Base-by-base conservation (phyloP, 1,140 invertebrate species). In the Aporrectodea caliginosa region DNA sequence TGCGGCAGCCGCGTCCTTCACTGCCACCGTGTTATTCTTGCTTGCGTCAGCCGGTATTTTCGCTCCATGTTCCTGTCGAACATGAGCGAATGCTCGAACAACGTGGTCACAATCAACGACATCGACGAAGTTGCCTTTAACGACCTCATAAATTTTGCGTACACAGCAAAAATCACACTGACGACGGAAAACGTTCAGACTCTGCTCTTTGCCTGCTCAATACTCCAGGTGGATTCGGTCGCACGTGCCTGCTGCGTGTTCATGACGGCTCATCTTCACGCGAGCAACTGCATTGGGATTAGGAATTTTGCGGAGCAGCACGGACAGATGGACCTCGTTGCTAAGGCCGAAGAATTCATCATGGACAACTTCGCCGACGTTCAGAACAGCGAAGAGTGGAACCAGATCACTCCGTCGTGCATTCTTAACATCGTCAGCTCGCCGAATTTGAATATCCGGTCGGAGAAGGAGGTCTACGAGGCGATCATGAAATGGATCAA, bases 261-360 rank as follows among this genome's bases (percentile, higher is more conserved):
- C 82, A 88, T 88, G 87, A 84, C 86, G 78, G 83, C 82, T 16
- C 87, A 88, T 79, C 82, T 88, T 1, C 84, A 87, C 73, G 84
- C 86, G 12, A 85, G 84, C 0, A 88, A 88, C 79, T 88, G 87
- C 82, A 84, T 88, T n/a, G 86, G 84, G 71, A 84, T 88, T 16
- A 82, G 85, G 22, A 84, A 84, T 70, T 88, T 88, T 82, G 88
- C 88, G 14, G 85, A 88, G 77, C 84, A 85, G 77, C 88, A 88
- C 81, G 87, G 87, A 33, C 82, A 85, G 29, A 80, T 81, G 72
- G 84, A 85, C 69, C 80, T 88, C 31, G 85, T 88, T 69, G 83
- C 84, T 69, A 83, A 85, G 74, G 84, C 86, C 16, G 85, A 87
- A 72, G 82, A 84, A 32, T 88, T 85, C 77, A 85, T 88, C 16